A percentile compares a stretch with the other conserved stretches of the same genome.
These are phyloP conservation scores for Petrolisthes cinctipes DNA, from an alignment of 2,888 invertebrate species.

Conservation along the genomic window DNA sequence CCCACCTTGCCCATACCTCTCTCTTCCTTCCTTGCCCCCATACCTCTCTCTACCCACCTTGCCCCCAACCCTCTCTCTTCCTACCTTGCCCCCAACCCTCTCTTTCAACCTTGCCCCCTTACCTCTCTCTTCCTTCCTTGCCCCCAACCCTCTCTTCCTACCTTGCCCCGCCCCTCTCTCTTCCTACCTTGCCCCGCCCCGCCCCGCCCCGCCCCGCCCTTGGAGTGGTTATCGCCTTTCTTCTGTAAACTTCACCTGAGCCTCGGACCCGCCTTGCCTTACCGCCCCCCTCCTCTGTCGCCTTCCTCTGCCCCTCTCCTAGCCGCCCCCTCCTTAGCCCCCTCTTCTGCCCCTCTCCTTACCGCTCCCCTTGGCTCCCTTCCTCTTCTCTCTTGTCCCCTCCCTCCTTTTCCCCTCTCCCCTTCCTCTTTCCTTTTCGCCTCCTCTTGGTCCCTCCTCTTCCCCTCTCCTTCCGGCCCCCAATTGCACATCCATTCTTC, in stretches of 20 bases:
- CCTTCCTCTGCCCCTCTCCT: not conserved
- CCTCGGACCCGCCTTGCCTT: no score
- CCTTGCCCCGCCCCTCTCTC: not conserved
- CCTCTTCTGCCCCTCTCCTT: not conserved
- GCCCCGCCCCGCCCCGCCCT: not conserved
- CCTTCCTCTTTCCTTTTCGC: not conserved
- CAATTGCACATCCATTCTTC: no score
- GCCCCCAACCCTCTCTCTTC: not conserved
- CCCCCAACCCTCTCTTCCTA: not conserved
- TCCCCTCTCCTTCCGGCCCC: not conserved
- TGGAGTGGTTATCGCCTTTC: not conserved
- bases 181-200: not conserved
- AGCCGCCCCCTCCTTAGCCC: not conserved
- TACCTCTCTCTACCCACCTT: not conserved
- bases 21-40: not conserved
- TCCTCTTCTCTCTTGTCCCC: not conserved
- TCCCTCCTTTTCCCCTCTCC: not conserved
- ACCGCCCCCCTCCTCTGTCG: no score
- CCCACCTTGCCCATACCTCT: no score
- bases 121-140: not conserved
- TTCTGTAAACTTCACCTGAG: not conserved
- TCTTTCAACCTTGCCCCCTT: not conserved
- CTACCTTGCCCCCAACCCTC: not conserved
- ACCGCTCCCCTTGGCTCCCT: not conserved
- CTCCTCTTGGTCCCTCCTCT: not conserved